Percentiles rank a stretch among this genome's conserved stretches.
Conservation (phyloP, 92 coral and sea anemone species). For the Hydrozoanthus gracilis region DNA sequence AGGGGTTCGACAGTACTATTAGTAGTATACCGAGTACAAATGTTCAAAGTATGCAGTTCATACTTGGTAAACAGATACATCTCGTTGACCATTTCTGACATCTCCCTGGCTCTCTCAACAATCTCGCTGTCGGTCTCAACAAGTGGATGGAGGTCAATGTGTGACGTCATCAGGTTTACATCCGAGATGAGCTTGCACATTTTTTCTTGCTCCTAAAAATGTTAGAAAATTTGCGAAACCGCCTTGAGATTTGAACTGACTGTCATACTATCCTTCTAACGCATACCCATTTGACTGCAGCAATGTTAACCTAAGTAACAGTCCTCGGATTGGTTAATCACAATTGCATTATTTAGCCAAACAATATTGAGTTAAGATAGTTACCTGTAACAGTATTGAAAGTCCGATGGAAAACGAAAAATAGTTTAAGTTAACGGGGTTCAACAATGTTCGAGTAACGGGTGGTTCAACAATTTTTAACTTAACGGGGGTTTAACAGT, state of each 20-base stretch:
- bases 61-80: constrained; percentile 87
- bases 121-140: constrained; percentile 83
- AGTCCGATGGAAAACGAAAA: no score
- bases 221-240: neutral
- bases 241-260: neutral
- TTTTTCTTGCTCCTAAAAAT: constrained; percentile 78
- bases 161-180: constrained; percentile 85
- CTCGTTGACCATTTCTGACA: constrained; percentile 85
- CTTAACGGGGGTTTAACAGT: no score
- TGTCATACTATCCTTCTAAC: neutral
- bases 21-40: neutral
- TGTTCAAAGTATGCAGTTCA: neutral
- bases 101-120: constrained; percentile 81
- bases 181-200: constrained; percentile 73
- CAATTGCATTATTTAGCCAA: no score
- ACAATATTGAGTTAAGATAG: no score
- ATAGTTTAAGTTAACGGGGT: no score
- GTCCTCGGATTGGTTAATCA: no score
- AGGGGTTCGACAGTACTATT: no score
- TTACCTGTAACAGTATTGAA: no score
- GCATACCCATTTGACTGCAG: no score
- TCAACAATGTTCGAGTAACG: no score
- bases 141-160: constrained; percentile 68
- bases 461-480: no score
- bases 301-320: no score